These are phyloP conservation scores for Chironomus tentans DNA, from an alignment of 2,888 invertebrate species.

Conservation along the genomic window DNA sequence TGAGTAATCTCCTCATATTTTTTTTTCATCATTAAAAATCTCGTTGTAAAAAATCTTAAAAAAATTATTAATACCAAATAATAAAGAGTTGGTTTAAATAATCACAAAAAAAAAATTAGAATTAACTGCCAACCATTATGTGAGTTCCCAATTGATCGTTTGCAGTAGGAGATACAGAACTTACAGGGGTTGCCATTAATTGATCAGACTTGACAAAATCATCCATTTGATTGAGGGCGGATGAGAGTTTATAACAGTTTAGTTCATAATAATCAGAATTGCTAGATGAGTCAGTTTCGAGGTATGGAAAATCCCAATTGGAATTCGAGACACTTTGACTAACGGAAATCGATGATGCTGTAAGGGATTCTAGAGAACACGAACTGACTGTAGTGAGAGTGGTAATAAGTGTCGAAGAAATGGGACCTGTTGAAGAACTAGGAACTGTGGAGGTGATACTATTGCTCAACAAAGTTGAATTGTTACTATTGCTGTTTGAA, in stretches of 20 bases:
- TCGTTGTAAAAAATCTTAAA: no score
- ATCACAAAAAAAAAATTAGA: conserved; percentile 3
- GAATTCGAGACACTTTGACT: conserved; percentile 12
- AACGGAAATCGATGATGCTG: conserved; percentile 22
- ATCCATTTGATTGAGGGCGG: conserved; percentile 22
- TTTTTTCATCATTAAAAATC: background rate
- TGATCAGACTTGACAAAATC: conserved; percentile 25
- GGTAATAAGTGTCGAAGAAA: conserved; percentile 28
- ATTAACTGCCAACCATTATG: conserved; percentile 26
- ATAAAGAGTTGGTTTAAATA: conserved; percentile 7
- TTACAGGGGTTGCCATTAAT: background rate
- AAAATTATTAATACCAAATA: background rate
- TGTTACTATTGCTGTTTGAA: conserved; percentile 33
- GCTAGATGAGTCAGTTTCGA: conserved; percentile 23
- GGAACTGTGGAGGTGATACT: background rate
- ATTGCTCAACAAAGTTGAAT: background rate
- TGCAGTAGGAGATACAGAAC: background rate
- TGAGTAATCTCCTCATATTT: conserved; percentile 6
- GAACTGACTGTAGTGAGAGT: conserved; percentile 25
- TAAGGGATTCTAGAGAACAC: conserved; percentile 21
- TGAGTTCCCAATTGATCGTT: conserved; percentile 14
- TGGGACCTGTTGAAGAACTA: conserved; percentile 29
- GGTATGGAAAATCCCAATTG: conserved; percentile 26
- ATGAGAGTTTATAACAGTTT: conserved; percentile 24
- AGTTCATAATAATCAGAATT: conserved; percentile 20